Conservation (phyloP, 2,113 vertebrate genomes). For the Nothocercus julius region DNA sequence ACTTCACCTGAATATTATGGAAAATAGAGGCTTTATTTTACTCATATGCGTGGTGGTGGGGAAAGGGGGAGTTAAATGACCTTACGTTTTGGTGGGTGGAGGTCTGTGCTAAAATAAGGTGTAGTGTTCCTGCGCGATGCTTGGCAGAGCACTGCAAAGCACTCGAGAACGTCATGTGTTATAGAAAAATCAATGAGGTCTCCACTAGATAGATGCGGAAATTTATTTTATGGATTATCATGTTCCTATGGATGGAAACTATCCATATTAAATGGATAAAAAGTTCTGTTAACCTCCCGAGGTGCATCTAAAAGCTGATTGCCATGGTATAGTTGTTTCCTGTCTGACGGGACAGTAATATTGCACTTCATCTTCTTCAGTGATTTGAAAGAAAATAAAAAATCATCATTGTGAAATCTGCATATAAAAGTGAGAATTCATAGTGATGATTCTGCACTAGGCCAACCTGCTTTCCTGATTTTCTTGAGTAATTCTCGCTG, state of each 20-base stretch:
- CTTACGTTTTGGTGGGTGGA: too few species aligned
- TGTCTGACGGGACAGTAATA: neutral
- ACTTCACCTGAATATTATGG: neutral
- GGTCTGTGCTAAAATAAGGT: neutral
- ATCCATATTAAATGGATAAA: neutral
- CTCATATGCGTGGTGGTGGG: too few species aligned
- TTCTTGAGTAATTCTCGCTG: neutral
- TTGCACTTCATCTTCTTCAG: neutral
- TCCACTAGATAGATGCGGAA: neutral
- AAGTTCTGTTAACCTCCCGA: neutral
- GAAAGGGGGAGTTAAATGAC: neutral
- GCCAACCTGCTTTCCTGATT: neutral
- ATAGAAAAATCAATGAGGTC: neutral
- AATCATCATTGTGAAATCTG: neutral
- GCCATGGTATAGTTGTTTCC: neutral
- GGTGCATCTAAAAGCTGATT: neutral
- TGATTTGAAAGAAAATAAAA: neutral
- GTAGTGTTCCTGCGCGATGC: neutral
- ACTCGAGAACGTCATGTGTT: neutral
- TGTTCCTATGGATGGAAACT: neutral
- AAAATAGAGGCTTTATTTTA: neutral
- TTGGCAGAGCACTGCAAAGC: neutral
- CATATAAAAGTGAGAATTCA: neutral
- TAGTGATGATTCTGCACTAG: neutral
- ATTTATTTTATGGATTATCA: neutral